Evolutionary conservation across 2,113 vertebrate genomes (phyloP).

Genomic region (Malurus elegans): DNA sequence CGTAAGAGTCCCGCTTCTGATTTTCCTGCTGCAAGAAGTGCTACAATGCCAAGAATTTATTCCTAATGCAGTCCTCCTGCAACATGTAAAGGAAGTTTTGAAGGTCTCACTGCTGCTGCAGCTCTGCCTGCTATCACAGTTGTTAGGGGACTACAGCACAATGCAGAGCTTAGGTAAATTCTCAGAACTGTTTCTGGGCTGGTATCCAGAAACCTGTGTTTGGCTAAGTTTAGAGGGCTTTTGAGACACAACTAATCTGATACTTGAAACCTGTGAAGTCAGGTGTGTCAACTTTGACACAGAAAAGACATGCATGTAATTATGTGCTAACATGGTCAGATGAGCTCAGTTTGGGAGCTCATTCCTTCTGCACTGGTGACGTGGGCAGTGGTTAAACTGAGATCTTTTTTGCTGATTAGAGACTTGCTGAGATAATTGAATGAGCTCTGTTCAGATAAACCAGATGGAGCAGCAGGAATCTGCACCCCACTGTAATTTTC

Average conservation of each 20-base stretch:
- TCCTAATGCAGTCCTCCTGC: not conserved
- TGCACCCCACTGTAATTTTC: not conserved
- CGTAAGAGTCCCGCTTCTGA: fast-evolving
- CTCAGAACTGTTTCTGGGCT: not conserved
- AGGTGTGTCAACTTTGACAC: not conserved
- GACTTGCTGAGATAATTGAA: constrained; percentile 14
- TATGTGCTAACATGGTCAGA: not conserved
- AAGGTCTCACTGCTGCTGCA: not conserved
- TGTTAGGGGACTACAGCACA: not conserved
- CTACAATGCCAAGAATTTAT: not conserved
- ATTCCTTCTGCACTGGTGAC: not conserved
- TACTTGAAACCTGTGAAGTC: not conserved
- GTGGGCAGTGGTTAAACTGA: not conserved
- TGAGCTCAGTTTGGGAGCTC: not conserved
- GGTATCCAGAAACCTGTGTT: not conserved
- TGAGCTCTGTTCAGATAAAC: not conserved
- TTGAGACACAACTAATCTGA: not conserved
- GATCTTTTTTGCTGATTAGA: constrained; percentile 5
- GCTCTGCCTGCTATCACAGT: not conserved
- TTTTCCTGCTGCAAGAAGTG: not conserved
- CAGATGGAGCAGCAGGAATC: not conserved
- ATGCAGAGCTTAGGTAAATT: not conserved
- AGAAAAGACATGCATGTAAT: not conserved
- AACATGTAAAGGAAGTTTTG: not conserved
- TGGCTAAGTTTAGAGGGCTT: not conserved